Percentiles rank a stretch among this genome's conserved stretches.
Conservation (phyloP, 2,888 invertebrate genomes). For the Clistopyga incitator region DNA sequence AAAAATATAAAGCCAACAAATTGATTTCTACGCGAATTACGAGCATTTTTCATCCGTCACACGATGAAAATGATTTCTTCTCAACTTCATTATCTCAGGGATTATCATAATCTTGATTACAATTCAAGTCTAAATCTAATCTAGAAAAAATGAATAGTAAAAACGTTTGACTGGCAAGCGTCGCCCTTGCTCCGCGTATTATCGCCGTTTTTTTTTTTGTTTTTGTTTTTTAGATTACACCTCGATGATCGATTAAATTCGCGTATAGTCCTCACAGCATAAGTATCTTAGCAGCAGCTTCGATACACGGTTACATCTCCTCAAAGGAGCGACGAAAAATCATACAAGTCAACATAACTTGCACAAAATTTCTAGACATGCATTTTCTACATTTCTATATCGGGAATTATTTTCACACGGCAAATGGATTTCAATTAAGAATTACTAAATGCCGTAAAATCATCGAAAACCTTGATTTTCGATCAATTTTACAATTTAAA, state of each 20-base stretch:
- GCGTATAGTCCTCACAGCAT: constrained; percentile 82
- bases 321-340: constrained; percentile 22
- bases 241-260: constrained; percentile 66
- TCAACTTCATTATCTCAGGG: not conserved
- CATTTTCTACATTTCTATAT: constrained; percentile 7
- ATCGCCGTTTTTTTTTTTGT: constrained; percentile 16
- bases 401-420: not conserved
- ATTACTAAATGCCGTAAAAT: not conserved
- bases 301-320: not conserved
- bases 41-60: constrained; percentile 5
- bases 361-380: constrained; percentile 35
- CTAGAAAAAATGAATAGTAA: not conserved
- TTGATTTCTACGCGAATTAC: constrained; percentile 17
- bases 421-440: constrained; percentile 19
- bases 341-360: constrained; percentile 6
- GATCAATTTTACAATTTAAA: too few species aligned
- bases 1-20: constrained; percentile 39
- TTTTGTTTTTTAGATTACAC: constrained; percentile 58
- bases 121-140: not conserved
- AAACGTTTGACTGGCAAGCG: constrained; percentile 8
- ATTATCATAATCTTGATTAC: not conserved
- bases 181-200: constrained; percentile 16
- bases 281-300: constrained; percentile 57
- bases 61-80: not conserved
- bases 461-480: too few species aligned